Evolutionary conservation across 2,888 invertebrate genomes (phyloP), one percentile per base, ranked within the genome.

Genomic region (Tubulanus polymorphus): DNA sequence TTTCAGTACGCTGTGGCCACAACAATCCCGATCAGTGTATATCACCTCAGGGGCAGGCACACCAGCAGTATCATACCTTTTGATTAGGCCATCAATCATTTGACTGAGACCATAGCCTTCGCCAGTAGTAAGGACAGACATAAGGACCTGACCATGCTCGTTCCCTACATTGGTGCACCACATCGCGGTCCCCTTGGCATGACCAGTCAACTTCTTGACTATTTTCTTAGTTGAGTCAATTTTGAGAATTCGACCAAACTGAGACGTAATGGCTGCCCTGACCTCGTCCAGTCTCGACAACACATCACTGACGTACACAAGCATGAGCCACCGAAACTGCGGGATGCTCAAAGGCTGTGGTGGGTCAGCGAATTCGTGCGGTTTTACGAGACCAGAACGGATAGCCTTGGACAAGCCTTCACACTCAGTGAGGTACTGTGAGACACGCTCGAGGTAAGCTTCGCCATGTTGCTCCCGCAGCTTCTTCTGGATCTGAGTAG

Each of bases 1-100:
- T 8, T 41, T 41, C 6, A 41, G 23, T 15, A 41, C 23, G 35
- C n/a, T 32, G 35, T 47, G 23, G 8, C 61, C 60, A 51, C 70
- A 69, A 49, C 69, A 70, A 51, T 67, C 67, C 6, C 63, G 35
- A 55, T 69, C 68, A 2, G 64, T 63, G 51, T 69, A 69, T 18
- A 69, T 45, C 1, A 68, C 35, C 18, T 48, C 3, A 0, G 70
- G 67, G 2, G 66, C 62, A 1, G 49, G 51, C 2, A 58, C 41
- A 8, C 48, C 52, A 1, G 63, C 67, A 25, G n/a, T 30, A 15
- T 10, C 1, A 55, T 66, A 67, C 3, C 66, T 48, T 3, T 35
- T 20, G 2, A 63, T 41, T 18, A 69, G 25, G 1, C 68, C 68
- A 1, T 25, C 30, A 0, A 57, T 35, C 63, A 68, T 65, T 8